A percentile compares a stretch with the other conserved stretches of the same genome.
These are phyloP conservation scores for Lycia hirtaria DNA, from an alignment of 2,888 invertebrate species.

Conservation along the genomic window DNA sequence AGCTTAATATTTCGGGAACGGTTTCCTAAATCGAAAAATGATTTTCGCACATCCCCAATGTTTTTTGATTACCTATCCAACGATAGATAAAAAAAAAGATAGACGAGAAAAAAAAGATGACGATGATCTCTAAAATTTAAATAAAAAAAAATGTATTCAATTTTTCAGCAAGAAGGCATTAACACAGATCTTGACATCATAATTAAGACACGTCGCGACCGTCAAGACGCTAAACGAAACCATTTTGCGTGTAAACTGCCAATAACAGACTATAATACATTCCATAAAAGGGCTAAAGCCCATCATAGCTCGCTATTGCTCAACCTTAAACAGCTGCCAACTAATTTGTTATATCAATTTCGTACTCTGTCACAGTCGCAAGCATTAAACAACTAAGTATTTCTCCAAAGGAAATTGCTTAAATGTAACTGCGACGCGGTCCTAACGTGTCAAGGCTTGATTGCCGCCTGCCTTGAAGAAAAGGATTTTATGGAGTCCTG, in stretches of 20 bases:
- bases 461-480: conserved; percentile 5
- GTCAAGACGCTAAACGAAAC: conserved; percentile 26
- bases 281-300: conserved; percentile 31
- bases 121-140: background rate
- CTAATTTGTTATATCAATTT: background rate
- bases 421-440: background rate
- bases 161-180: background rate
- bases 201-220: conserved; percentile 6
- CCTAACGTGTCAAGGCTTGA: conserved; percentile 2
- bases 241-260: conserved; percentile 18
- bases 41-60: too few relatives aligned
- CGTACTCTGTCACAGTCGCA: conserved; percentile 2
- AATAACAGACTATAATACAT: conserved; percentile 28
- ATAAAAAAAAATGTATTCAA: background rate
- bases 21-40: too few relatives aligned
- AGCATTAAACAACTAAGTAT: background rate
- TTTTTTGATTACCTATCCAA: too few relatives aligned
- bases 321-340: conserved; percentile 15
- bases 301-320: conserved; percentile 24
- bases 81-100: too few relatives aligned
- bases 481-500: conserved; percentile 17
- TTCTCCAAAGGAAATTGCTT: background rate
- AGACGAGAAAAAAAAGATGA: background rate
- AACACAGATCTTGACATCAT: background rate
- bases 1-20: too few relatives aligned